Evolutionary conservation across 2,888 invertebrate genomes (phyloP).

Genomic region (Cacoxenus indagator): DNA sequence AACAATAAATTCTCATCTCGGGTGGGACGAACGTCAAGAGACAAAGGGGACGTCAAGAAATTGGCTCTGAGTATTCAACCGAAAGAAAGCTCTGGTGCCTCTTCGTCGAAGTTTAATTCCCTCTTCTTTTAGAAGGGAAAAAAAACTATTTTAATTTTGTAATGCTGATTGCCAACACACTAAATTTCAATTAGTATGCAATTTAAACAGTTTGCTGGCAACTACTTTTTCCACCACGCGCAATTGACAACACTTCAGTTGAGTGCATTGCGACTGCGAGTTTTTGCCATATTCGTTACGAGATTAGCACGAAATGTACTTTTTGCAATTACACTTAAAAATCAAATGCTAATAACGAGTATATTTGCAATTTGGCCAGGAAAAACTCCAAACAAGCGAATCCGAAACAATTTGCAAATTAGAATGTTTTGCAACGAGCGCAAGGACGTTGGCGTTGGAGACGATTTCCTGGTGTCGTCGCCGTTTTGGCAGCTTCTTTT

Average conservation of each 20-base stretch:
- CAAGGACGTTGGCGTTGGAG: background rate
- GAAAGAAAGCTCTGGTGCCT: background rate
- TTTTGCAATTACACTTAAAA: constrained; percentile 1
- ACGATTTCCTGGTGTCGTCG: background rate
- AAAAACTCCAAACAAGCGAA: background rate
- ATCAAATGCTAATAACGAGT: background rate
- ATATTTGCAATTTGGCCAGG: background rate
- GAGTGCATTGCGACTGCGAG: background rate
- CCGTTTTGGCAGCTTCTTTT: constrained; percentile 24
- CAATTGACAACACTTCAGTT: background rate
- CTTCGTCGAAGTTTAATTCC: background rate
- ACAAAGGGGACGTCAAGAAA: background rate
- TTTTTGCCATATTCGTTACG: background rate
- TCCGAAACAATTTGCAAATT: constrained; percentile 36
- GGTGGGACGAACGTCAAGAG: background rate
- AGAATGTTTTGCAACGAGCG: constrained; percentile 23
- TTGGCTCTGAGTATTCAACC: too few relatives aligned
- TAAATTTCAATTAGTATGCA: constrained; percentile 42
- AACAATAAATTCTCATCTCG: constrained; percentile 42
- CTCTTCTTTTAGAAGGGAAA: constrained; percentile 20
- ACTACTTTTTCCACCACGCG: background rate
- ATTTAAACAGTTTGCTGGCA: constrained; percentile 18
- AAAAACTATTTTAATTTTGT: constrained; percentile 19
- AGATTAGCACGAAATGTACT: constrained; percentile 8
- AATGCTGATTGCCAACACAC: constrained; percentile 33